Evolutionary conservation across 1,140 invertebrate species (phyloP), one percentile per base, ranked within the genome.

Genomic region (Heliothis subflexa): DNA sequence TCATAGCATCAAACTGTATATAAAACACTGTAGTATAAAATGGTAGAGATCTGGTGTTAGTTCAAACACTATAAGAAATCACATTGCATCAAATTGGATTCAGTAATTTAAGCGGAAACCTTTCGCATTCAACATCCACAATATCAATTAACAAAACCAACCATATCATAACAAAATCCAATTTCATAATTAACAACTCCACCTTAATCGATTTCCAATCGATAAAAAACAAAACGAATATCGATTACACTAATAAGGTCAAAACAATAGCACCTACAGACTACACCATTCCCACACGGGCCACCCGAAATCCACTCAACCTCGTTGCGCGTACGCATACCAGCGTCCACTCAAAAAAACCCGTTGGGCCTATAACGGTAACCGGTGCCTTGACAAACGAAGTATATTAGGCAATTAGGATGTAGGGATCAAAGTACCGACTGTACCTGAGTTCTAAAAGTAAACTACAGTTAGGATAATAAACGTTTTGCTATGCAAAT

Each of bases 331-430:
- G 7, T 1, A 12, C 47, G n/a, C 49, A 72, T 72, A 45, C 66
- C 28, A 72, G 14, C 21, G 45, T 54, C 68, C 50, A 55, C 68
- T 55, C 18, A 13, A 40, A 66, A 66, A 77, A 75, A 77, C 74
- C 74, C 47, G 74, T 77, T 68, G 61, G 72, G 25, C 49, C 74
- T 49, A 33, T 77, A 77, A 77, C 74, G 74, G 74, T 66, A 77
- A 25, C 47, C 2, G 12, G 21, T 28, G 62, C 74, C 74, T 77
- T 68, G 59, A 77, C 74, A 77, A 77, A 77, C 61, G 61, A 28
- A 55, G 49, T 72, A 52, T 73, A 75, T 62, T 75, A 75, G 47
- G 47, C 73, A 77, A 77, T 77, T 77, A 77, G 61, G 74, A 77
- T 68, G 28, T 54, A 77, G 61, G 61, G 74, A 74, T 77, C 61